A percentile compares a stretch with the other conserved stretches of the same genome.
Evolutionary conservation across 2,113 vertebrate genomes (phyloP).

Genomic region (Genyomyrus donnyi): DNA sequence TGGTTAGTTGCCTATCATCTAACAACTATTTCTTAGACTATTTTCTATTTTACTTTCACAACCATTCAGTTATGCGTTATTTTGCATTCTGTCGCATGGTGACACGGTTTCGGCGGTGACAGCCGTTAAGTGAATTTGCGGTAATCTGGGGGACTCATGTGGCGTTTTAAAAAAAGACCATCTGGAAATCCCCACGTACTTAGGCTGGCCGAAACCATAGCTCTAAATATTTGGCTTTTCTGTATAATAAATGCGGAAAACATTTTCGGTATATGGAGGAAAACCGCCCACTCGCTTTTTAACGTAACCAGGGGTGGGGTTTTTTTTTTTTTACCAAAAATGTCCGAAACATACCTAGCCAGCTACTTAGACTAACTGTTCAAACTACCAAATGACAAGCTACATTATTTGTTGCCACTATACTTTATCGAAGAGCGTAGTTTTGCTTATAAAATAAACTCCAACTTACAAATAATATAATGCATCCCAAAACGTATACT

Average conservation of each 20-base stretch:
- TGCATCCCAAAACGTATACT: background rate
- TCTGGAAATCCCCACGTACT: conserved; percentile 22
- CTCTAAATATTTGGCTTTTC: conserved; percentile 17
- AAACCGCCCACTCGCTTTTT: background rate
- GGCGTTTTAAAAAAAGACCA: conserved; percentile 19
- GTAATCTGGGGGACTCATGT: background rate
- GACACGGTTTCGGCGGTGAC: background rate
- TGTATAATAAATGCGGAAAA: conserved; percentile 7
- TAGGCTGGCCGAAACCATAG: background rate
- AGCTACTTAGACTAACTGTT: background rate
- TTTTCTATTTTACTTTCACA: background rate
- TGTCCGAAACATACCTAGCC: background rate
- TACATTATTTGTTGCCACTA: background rate
- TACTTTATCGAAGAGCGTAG: background rate
- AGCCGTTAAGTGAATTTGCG: background rate
- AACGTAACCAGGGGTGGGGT: background rate
- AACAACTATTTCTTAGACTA: background rate
- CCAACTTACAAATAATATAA: background rate
- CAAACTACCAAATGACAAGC: background rate
- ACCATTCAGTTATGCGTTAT: background rate
- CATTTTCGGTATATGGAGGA: background rate
- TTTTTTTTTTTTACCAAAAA: background rate
- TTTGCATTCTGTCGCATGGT: background rate
- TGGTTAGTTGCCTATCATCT: background rate
- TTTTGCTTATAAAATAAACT: background rate